Evolutionary conservation across 2,113 vertebrate species (phyloP).

Genomic region (Pygoscelis antarcticus): DNA sequence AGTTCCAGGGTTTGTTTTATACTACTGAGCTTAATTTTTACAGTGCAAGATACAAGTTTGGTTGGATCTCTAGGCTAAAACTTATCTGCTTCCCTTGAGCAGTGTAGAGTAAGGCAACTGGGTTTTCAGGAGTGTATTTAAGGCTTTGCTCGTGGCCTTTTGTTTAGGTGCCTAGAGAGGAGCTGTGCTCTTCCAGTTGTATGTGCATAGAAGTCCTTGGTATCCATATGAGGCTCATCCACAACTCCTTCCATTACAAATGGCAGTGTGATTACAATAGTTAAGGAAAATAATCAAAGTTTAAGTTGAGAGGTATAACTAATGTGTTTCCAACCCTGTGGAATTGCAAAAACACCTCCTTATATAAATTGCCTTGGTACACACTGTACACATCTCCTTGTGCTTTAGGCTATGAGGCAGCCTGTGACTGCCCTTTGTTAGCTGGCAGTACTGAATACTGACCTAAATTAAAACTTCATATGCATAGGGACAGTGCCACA

Average conservation of each 20-base stretch:
- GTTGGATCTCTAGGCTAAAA: background rate
- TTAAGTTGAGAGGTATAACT: background rate
- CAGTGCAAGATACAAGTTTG: background rate
- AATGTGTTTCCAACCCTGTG: background rate
- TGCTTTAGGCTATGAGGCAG: background rate
- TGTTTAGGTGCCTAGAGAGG: background rate
- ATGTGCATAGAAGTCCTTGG: fast-evolving
- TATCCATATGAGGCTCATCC: background rate
- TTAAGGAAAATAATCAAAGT: background rate
- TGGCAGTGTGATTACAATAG: background rate
- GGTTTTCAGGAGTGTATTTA: background rate
- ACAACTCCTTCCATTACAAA: background rate
- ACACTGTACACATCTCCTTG: background rate
- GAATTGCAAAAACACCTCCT: background rate
- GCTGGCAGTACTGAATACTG: slow-evolving; percentile 13
- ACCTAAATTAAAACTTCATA: slow-evolving; percentile 73
- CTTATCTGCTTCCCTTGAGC: background rate
- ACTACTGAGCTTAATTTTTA: background rate
- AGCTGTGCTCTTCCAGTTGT: background rate
- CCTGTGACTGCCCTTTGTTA: background rate
- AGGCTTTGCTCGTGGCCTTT: background rate
- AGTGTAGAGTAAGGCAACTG: background rate
- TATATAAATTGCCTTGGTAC: background rate
- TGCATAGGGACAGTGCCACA: slow-evolving; percentile 42
- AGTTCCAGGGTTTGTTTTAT: background rate